phyloP scores from a whole-genome alignment of 1,140 invertebrate genomes.

The Epicauta chinensis region DNA sequence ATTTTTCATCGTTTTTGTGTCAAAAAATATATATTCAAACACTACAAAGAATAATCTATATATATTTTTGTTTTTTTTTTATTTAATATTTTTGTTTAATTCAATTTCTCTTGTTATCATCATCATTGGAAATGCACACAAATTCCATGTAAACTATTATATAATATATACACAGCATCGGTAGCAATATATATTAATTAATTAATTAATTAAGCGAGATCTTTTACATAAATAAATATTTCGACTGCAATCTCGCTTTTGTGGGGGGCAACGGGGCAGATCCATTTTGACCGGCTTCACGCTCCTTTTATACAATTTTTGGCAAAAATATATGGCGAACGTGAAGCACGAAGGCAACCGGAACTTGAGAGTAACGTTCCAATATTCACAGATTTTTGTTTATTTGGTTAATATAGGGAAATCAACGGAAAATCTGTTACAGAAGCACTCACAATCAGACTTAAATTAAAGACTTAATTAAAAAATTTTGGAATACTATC shows the following conservation, averaged over 20 bases:
- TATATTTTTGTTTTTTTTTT: not conserved
- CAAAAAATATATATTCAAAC: conserved; percentile 38
- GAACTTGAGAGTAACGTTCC: conserved; percentile 1
- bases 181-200: no score
- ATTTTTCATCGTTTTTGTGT: conserved; percentile 30
- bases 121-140: conserved; percentile 5
- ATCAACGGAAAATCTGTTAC: no score
- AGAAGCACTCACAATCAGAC: not conserved
- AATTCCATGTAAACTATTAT: conserved; percentile 1
- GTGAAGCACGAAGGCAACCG: conserved; percentile 27
- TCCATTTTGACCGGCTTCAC: no score
- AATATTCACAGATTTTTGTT: not conserved
- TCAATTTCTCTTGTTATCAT: not conserved
- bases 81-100: not conserved
- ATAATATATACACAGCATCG: conserved; percentile 12
- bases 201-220: no score
- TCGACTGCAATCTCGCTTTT: no score
- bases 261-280: no score
- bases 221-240: no score
- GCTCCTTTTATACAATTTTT: conserved; percentile 1
- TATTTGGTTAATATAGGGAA: no score
- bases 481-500: not conserved
- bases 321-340: not conserved
- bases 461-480: conserved; percentile 6
- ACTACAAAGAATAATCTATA: conserved; percentile 19